phyloP scores from a whole-genome alignment of 2,797 vertebrate species.

The Urophycis tenuis region DNA sequence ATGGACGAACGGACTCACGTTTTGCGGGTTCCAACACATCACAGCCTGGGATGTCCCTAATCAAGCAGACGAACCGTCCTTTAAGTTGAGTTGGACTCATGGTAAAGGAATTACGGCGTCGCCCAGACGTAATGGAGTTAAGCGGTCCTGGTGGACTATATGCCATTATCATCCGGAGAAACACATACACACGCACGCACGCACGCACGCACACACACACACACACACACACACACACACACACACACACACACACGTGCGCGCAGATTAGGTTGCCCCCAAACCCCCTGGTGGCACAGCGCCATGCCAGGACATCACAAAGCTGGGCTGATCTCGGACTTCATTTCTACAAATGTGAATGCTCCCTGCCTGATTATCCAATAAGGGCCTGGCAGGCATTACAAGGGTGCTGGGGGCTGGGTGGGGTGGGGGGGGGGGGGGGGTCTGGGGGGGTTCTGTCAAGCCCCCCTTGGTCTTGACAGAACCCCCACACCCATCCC shows the following conservation, averaged over 20 bases:
- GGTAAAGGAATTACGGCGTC: slow-evolving; percentile 21
- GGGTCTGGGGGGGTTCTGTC: slow-evolving; percentile 3
- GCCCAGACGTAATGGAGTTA: slow-evolving; percentile 24
- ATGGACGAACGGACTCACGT: background rate
- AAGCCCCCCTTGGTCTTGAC: slow-evolving; percentile 31
- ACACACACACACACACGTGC: slow-evolving; percentile 12
- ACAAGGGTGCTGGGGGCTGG: slow-evolving; percentile 28
- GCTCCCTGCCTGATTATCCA: slow-evolving; percentile 38
- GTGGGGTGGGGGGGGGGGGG: background rate
- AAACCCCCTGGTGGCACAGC: slow-evolving; percentile 16
- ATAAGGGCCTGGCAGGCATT: slow-evolving; percentile 42
- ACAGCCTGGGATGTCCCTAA: slow-evolving; percentile 1
- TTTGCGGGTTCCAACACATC: background rate
- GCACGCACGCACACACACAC: slow-evolving; percentile 15
- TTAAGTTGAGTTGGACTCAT: slow-evolving; percentile 10
- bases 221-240: slow-evolving; percentile 15
- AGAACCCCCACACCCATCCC: slow-evolving; percentile 16
- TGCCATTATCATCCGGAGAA: slow-evolving; percentile 27
- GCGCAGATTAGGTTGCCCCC: slow-evolving; percentile 21
- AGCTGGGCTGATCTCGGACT: slow-evolving; percentile 26
- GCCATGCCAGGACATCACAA: slow-evolving; percentile 24
- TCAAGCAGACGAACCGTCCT: slow-evolving; percentile 18
- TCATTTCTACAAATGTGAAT: slow-evolving; percentile 26
- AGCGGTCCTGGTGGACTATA: slow-evolving; percentile 20
- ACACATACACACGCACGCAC: slow-evolving; percentile 13